Percentiles rank a stretch among this genome's conserved stretches.
These are phyloP conservation scores for Abrostola tripartita DNA, from an alignment of 2,888 invertebrate genomes.

Conservation along the genomic window DNA sequence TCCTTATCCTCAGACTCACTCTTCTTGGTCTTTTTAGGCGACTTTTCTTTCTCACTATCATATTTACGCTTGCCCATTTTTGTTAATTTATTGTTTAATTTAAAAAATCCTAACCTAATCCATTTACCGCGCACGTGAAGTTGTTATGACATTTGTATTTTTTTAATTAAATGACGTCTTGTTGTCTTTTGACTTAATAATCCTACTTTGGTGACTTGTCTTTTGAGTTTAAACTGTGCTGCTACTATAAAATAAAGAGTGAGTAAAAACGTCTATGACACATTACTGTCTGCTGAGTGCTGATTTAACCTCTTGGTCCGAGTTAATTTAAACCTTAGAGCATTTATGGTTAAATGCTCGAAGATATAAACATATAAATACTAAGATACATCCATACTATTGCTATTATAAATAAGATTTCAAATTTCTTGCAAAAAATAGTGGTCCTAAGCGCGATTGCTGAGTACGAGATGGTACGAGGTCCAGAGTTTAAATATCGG, in stretches of 20 bases:
- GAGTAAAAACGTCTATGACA: no score
- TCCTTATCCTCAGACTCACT: constrained; percentile 56
- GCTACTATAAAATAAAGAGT: not conserved
- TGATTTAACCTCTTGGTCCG: no score
- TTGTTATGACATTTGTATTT: constrained; percentile 42
- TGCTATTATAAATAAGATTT: no score
- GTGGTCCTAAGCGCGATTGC: no score
- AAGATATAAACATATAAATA: no score
- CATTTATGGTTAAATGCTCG: no score
- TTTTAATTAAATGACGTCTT: constrained; percentile 5
- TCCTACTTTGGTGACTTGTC: constrained; percentile 7
- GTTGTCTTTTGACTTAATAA: constrained; percentile 17
- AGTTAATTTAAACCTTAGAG: no score
- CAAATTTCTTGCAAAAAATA: no score
- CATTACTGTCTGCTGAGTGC: no score
- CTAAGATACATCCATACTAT: no score
- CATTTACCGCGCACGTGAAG: constrained; percentile 58
- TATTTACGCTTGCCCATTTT: constrained; percentile 81
- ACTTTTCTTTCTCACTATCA: constrained; percentile 60
- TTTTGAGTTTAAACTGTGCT: not conserved
- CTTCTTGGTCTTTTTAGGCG: constrained; percentile 66
- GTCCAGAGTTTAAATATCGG: no score
- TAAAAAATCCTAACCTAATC: constrained; percentile 2
- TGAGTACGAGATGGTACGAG: no score
- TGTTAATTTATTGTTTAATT: constrained; percentile 27